A percentile compares a stretch with the other conserved stretches of the same genome.
Conservation (phyloP, 2,797 vertebrate genomes). For the Babyrousa celebensis region DNA sequence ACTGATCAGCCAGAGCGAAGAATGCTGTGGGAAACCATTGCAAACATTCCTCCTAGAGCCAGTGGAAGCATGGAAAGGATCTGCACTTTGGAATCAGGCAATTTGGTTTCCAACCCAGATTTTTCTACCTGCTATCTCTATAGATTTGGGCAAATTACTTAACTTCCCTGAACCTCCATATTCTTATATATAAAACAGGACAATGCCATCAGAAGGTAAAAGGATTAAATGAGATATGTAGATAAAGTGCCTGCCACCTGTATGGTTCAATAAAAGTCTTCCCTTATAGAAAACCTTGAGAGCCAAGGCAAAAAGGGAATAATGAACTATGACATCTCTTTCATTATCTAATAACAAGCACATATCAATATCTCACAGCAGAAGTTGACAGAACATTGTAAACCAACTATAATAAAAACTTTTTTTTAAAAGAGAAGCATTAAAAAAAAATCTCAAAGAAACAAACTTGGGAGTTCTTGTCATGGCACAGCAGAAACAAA, state of each 20-base stretch:
- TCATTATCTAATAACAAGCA: slow-evolving; percentile 14
- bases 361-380: not conserved
- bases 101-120: not conserved
- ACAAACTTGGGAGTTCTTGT: not conserved
- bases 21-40: not conserved
- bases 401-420: too few relatives aligned
- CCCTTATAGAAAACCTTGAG: slow-evolving; percentile 29
- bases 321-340: not conserved
- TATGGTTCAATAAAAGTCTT: slow-evolving; percentile 9
- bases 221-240: not conserved
- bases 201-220: not conserved
- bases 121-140: not conserved
- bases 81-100: not conserved
- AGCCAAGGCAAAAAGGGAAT: slow-evolving; percentile 38
- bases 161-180: slow-evolving; percentile 12
- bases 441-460: not conserved
- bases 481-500: too few relatives aligned
- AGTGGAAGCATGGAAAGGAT: not conserved
- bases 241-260: not conserved
- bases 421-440: too few relatives aligned
- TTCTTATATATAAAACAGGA: slow-evolving; percentile 36
- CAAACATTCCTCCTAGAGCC: not conserved
- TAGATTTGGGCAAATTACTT: slow-evolving; percentile 22
- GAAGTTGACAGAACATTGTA: too few relatives aligned
- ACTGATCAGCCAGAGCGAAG: not conserved